These are phyloP conservation scores for Drosophila pseudotalamancana DNA, from an alignment of 2,888 invertebrate species.

Conservation along the genomic window DNA sequence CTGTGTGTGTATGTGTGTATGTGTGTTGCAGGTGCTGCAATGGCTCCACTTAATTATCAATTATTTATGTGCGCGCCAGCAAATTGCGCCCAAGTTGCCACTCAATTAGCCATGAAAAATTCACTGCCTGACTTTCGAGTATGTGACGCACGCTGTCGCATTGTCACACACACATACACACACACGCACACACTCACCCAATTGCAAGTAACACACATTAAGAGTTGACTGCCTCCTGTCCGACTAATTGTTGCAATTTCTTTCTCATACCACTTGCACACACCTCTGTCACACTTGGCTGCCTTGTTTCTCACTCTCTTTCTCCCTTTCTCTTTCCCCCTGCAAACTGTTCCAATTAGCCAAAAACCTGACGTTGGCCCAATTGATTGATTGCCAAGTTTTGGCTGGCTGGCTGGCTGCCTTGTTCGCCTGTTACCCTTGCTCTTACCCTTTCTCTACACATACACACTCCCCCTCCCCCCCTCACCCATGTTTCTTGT, in stretches of 20 bases:
- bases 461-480: no score
- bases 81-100: conserved; percentile 75
- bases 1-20: conserved; percentile 2
- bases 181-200: background rate
- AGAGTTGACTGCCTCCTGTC: conserved; percentile 10
- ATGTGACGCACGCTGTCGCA: conserved; percentile 6
- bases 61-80: conserved; percentile 64
- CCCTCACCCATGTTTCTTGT: background rate
- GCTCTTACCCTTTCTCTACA: background rate
- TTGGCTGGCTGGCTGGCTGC: conserved; percentile 18
- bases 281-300: conserved; percentile 5
- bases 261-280: conserved; percentile 2
- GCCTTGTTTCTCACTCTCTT: background rate
- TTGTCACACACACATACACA: background rate
- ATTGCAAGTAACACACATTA: background rate
- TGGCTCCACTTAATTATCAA: conserved; percentile 63
- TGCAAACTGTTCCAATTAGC: conserved; percentile 53
- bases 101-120: conserved; percentile 76
- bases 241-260: conserved; percentile 36
- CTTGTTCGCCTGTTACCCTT: no score
- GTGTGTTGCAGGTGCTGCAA: conserved; percentile 41
- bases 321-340: background rate
- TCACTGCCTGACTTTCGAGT: conserved; percentile 47
- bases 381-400: conserved; percentile 77
- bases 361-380: conserved; percentile 41